Conservation (phyloP, 2,797 vertebrate species). For the Pelochelys cantorii region DNA sequence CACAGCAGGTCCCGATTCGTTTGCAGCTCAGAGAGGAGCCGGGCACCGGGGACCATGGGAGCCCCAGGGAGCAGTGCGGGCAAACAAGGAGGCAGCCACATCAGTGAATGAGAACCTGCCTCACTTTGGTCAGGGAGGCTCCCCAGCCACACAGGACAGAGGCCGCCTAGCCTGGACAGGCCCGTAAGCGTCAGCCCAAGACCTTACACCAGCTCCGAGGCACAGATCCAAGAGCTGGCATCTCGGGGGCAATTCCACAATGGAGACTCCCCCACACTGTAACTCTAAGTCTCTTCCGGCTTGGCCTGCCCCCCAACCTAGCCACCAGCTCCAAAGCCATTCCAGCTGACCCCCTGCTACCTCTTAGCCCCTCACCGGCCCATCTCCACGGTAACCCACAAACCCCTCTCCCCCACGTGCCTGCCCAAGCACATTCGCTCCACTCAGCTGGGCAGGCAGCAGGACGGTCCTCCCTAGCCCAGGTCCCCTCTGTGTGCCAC, state of each 20-base stretch:
- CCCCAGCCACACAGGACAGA: rapidly evolving
- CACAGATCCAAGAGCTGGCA: background rate
- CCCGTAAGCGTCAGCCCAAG: background rate
- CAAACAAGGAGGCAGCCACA: background rate
- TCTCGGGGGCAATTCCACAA: rapidly evolving
- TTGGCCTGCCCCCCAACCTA: background rate
- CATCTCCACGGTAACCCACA: background rate
- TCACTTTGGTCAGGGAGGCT: background rate
- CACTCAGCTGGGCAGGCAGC: background rate
- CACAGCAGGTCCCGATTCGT: background rate
- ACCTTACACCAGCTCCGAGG: background rate
- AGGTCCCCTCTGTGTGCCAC: background rate
- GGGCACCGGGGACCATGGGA: rapidly evolving
- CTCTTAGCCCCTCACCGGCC: too few relatives aligned
- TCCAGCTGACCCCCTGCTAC: background rate
- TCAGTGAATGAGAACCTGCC: background rate
- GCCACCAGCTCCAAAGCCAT: background rate
- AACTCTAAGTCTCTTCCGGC: background rate
- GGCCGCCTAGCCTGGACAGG: background rate
- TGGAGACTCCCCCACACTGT: background rate
- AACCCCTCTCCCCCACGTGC: background rate
- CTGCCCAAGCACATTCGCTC: background rate
- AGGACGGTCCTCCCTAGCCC: background rate
- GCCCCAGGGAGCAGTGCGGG: background rate
- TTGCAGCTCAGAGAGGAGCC: background rate